Conservation (phyloP, 2,113 vertebrate species). For the Thymallus thymallus region DNA sequence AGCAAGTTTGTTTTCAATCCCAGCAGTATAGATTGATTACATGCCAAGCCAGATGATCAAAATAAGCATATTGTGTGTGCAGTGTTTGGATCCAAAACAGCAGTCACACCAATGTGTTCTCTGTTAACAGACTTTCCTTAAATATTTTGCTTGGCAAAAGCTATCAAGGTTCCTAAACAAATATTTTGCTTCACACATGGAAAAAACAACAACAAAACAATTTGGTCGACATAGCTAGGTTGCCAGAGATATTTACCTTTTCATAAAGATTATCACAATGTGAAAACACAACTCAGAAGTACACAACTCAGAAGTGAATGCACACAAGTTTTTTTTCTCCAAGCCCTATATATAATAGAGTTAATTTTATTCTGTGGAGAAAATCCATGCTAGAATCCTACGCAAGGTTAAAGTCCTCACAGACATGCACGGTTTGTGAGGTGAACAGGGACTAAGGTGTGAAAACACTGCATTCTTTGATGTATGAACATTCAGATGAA, state of each 20-base stretch:
- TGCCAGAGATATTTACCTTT: neutral
- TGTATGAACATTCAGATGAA: no score
- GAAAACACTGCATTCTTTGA: no score
- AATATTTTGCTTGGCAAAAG: constrained; percentile 31
- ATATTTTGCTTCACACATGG: constrained; percentile 13
- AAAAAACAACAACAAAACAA: neutral
- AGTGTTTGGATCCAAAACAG: constrained; percentile 12
- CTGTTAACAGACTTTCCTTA: constrained; percentile 25
- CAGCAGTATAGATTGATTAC: constrained; percentile 7
- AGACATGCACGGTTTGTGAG: no score
- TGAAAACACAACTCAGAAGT: neutral
- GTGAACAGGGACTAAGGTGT: no score
- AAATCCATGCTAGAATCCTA: neutral
- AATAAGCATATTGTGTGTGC: neutral
- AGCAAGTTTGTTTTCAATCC: neutral
- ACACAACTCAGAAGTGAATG: neutral
- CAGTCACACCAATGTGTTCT: constrained; percentile 1
- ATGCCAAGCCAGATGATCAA: constrained; percentile 11
- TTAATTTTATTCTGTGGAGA: constrained; percentile 17
- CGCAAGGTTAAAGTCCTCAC: no score
- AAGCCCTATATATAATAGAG: constrained; percentile 2
- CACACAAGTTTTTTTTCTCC: constrained; percentile 16
- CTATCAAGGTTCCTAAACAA: constrained; percentile 23
- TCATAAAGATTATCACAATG: neutral
- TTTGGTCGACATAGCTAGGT: neutral